Evolutionary conservation across 2,113 vertebrate species (phyloP), one percentile per base, ranked within the genome.

Genomic region (Epinephelus cyanopodus): DNA sequence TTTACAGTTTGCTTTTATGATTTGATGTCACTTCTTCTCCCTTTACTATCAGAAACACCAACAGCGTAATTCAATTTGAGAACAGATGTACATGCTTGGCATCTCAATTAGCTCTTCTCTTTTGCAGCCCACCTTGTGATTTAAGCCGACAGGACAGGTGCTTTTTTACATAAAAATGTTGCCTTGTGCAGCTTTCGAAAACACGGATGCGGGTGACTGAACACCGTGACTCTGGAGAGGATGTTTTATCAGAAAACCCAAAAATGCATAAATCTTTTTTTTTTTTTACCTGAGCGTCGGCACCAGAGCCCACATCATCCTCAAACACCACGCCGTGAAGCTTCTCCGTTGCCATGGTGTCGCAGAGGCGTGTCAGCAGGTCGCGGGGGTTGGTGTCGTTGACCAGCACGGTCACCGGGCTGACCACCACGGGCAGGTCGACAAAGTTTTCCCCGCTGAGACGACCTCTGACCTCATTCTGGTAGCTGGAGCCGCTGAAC

Each of bases 331-430:
- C 95, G 29, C 97, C 97, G 0, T 99, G 98, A 86, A 99, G 95
- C 19, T 87, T 96, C 85, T 97, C 95, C 0, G 93, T 92, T 0
- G 96, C 94, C 25, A 99, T 97, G 70, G 98, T 96, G 61, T 97
- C 61, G 1, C 98, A 99, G 84, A 99, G 96, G 67, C 96, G 96
- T 14, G 96, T 98, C 86, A 99, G 95, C 68, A 99, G 96, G 87
- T 97, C 97, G 5, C 98, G 96, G 74, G 98, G 98, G 92, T 98
- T 98, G 83, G 97, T 99, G 93, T 96, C 97, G 84, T 99, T 99
- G 89, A 99, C 96, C 42, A 98, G 77, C 79, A 98, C 96, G 0
- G 97, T 98, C 90, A 98, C 94, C 0, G 97, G 97, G 61, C 97
- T 98, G 84, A 99, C 97, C 92, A 98, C 97, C 91, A 99, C 78